Base-by-base conservation (phyloP, 2,888 invertebrate genomes). In the Tachina grossa region DNA sequence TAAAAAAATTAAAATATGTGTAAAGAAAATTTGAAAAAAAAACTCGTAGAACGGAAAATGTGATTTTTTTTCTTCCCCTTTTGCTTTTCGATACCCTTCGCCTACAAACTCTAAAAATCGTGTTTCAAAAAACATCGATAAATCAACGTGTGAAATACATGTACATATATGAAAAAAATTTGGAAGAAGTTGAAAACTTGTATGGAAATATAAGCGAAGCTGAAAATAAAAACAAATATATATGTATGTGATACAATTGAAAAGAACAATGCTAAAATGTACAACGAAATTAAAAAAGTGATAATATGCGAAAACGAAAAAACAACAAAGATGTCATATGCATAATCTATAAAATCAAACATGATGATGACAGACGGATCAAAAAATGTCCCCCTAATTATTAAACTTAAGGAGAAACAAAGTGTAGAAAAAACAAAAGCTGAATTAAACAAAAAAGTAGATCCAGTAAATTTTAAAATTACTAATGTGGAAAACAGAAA, bases 181-280 rank as follows among this genome's bases (percentile, higher is more conserved):
- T 47, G 2, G 47, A 47, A 47, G 47, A 47, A 47, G 47, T n/a
- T 47, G 13, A 53, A 53, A 19, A 19, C 14, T n/a, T 51, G 51
- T 51, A 51, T n/a, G 14, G 51, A 51, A 51, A 51, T 51, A n/a
- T 51, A 51, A 51, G n/a, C 9, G 4, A 51, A n/a, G n/a, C 10
- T 3, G 51, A 51, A n/a, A 14, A 51, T n/a, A 51, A 51, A n/a
- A 51, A 51, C 3, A 51, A 14, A 51, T 14, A 51, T 6, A n/a
- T n/a, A n/a, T n/a, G n/a, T 51, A 9, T 51, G 51, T n/a, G n/a
- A 51, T 6, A n/a, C n/a, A n/a, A 51, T 51, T 51, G 51, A 51
- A 51, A 51, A 51, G 51, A 51, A n/a, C 51, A 51, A 51, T 51
- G 51, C n/a, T n/a, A 51, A 51, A 51, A 51, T 51, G 51, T 51